Conservation (phyloP, 1,140 invertebrate species). For the roundworm (Caenorhabditis elegans) region WBcel235 BX284602.5:10259501-10260000, state of each 20-base stretch:
- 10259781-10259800: background rate
- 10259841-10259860: background rate
- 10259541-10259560: background rate
- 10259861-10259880: background rate
- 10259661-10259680: too few species aligned
- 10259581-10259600: background rate
- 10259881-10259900: background rate
- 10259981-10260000: background rate
- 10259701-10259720: background rate
- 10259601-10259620: background rate
- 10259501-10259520: background rate
- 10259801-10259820: background rate
- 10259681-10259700: slow-evolving; percentile 5
- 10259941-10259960: background rate
- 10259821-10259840: background rate
- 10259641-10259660: too few species aligned
- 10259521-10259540: background rate
- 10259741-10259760: background rate
- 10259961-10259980: background rate
- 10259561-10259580: background rate
- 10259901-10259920: background rate
- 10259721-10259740: background rate
- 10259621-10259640: background rate
- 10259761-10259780: background rate
- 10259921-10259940: too few species aligned